Base-by-base conservation (phyloP, 2,113 vertebrate genomes). In the Rostratula benghalensis region DNA sequence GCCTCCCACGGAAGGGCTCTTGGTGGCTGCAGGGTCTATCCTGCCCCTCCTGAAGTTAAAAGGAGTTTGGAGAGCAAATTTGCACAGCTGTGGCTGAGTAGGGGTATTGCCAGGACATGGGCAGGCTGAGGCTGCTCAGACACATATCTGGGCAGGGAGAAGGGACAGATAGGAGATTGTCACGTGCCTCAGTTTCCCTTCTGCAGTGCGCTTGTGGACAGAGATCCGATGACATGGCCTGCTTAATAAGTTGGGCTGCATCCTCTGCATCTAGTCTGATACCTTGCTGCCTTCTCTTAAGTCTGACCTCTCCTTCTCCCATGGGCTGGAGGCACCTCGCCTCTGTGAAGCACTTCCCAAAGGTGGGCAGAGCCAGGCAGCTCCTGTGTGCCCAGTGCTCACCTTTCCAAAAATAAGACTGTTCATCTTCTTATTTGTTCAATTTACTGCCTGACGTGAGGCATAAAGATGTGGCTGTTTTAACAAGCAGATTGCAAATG, bases 251-350 rank as follows among this genome's bases (percentile, higher is more conserved):
- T 76, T 76, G 10, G 7, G 24, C 50, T 59, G 45, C 45, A 33
- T 65, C 41, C 31, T 89, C 60, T 4, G 5, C 31, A 37, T 92
- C 57, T 60, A 85, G 15, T 31, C 48, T 75, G 39, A n/a, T 5
- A 4, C 37, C 41, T 65, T 75, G 35, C n/a, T 89, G 45, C 22
- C 28, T 81, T 91, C 35, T 51, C 30, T 67, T 60, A 54, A 71
- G 18, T 27, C 22, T 56, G 53, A 23, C 24, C 30, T 70, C 14
- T 37, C 53, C 19, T 74, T 7, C 41, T 74, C 13, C n/a, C 8
- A 0, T 1, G 0, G 25, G 17, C 48, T 43, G 57, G 25, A 9
- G 17, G 4, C 35, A 71, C 20, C 61, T 87, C 2, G 0, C 30
- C 27, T 39, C 60, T 77, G 6, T 69, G 28, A 83, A 83, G 46